Conservation (phyloP, 2,113 vertebrate genomes). For the Abramis brama region DNA sequence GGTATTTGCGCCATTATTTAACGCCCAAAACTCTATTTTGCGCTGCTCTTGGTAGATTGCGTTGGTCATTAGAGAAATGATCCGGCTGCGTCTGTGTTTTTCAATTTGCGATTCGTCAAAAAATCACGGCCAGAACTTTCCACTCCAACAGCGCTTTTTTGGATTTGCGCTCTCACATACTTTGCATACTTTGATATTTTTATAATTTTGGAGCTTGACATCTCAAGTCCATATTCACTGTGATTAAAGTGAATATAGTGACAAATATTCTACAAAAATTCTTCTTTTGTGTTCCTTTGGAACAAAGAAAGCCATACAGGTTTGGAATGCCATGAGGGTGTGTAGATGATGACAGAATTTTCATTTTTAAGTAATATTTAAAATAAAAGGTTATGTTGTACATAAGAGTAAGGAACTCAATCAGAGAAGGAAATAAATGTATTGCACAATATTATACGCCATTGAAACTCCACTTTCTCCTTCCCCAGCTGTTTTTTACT, state of each 20-base stretch:
- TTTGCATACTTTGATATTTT: neutral
- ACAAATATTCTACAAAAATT: neutral
- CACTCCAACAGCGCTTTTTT: no score
- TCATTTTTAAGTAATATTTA: neutral
- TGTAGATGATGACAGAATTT: neutral
- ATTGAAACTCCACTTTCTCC: neutral
- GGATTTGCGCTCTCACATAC: no score
- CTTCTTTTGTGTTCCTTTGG: neutral
- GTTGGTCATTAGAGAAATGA: no score
- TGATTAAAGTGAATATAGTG: neutral
- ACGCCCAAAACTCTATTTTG: no score
- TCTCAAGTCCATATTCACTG: no score
- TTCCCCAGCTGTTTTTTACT: conserved; percentile 85
- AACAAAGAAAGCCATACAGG: neutral
- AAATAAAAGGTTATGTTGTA: neutral
- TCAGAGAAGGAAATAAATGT: neutral
- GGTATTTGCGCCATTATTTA: no score
- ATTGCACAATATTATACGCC: neutral
- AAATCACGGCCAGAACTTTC: no score
- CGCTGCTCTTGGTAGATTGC: no score
- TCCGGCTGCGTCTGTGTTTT: no score
- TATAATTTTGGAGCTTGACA: neutral
- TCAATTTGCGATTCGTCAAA: no score
- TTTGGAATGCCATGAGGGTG: neutral
- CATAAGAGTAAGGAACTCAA: neutral